phyloP scores from a whole-genome alignment of 2,888 invertebrate genomes.

The Aquatica leii region DNA sequence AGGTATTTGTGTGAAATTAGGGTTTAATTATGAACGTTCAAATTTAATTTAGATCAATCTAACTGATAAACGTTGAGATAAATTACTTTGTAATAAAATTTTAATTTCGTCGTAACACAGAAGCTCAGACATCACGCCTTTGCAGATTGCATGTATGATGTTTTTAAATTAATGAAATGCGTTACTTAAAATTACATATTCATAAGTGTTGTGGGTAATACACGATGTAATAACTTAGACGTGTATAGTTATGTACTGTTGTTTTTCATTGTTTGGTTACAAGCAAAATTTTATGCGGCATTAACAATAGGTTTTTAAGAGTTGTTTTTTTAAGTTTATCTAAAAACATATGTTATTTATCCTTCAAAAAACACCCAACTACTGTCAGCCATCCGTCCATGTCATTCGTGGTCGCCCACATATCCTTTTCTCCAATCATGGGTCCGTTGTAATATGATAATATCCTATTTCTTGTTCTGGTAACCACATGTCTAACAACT shows the following conservation, averaged over 20 bases:
- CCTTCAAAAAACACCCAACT: too few relatives aligned
- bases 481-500: too few relatives aligned
- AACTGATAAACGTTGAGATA: slow-evolving; percentile 40
- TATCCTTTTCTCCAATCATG: too few relatives aligned
- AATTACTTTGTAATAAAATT: slow-evolving; percentile 45
- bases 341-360: too few relatives aligned
- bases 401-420: too few relatives aligned
- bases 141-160: slow-evolving; percentile 37
- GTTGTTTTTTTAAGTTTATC: too few relatives aligned
- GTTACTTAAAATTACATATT: slow-evolving; percentile 2
- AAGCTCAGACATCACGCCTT: slow-evolving; percentile 40
- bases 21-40: slow-evolving; percentile 36
- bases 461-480: too few relatives aligned
- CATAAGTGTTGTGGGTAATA: slow-evolving; percentile 9
- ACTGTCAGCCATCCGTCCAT: too few relatives aligned
- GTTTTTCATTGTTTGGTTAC: too few relatives aligned
- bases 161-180: slow-evolving; percentile 29
- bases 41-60: slow-evolving; percentile 45
- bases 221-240: neutral
- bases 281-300: too few relatives aligned
- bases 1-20: slow-evolving; percentile 26
- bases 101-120: slow-evolving; percentile 43
- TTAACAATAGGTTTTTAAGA: neutral
- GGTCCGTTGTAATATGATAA: too few relatives aligned
- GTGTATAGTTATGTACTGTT: too few relatives aligned